Evolutionary conservation across 2,888 invertebrate species (phyloP), one percentile per base, ranked within the genome.

Genomic region (Resseliella maxima): DNA sequence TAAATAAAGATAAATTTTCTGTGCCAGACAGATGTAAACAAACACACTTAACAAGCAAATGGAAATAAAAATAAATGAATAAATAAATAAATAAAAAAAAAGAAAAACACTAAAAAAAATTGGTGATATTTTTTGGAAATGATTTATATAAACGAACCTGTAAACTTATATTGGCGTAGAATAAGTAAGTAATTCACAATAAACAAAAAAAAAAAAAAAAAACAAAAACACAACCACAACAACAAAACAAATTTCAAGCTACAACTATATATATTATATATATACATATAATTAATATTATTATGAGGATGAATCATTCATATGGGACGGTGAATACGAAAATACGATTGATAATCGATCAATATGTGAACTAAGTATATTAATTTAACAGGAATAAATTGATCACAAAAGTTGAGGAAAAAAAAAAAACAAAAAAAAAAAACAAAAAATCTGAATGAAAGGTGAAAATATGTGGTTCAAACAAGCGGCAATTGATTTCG

Each of bases 111-210:
- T 72, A 72, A 72, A 72, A n/a, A 72, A 31, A 59, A 72, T 72
- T 72, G 72, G 72, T 72, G 72, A 72, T 72, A 72, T 72, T 72
- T 72, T 72, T 72, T 72, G 72, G 72, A 72, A 72, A 72, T 72
- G 31, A 72, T 72, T 72, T 72, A 72, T 72, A 72, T 72, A 72
- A 72, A 72, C 72, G 72, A 72, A 72, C 72, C 72, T 72, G 72
- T 72, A 72, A 72, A 72, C 72, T 72, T 72, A 72, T 72, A 72
- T 72, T 72, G 72, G 72, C 72, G 72, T 72, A 72, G 72, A 72
- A 72, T 72, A 72, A 72, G 72, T 31, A 72, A 72, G 72, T 72
- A 72, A 31, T 35, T 35, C 72, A 72, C 27, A 72, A 72, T 31
- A 72, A 72, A 12, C 31, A 59, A 5, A 72, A 72, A 1, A 72